Base-by-base conservation (phyloP, 2,113 vertebrate genomes). In the Caranx melampygus region DNA sequence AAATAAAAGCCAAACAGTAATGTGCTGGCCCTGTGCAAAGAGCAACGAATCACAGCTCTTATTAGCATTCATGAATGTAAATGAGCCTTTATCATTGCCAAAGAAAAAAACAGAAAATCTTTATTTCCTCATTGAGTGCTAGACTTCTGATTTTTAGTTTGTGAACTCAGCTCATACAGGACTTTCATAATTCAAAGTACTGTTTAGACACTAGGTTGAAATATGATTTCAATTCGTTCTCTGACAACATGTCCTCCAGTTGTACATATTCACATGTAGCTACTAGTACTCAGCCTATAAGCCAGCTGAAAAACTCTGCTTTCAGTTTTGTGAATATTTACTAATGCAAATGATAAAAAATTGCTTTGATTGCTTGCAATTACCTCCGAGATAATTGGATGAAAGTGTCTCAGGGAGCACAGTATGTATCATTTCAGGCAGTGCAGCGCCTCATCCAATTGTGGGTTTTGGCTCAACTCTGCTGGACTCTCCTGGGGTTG, bases 31-130 rank as follows among this genome's bases (percentile, higher is more conserved):
- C 20, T 77, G 47, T 77, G 79, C 52, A 26, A 49, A 47, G 68
- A 40, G 2, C 55, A 59, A 40, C 64, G 5, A 88, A 60, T 89
- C 58, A 71, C 8, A 42, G 13, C 57, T 44, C 45, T 84, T 79
- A 74, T 83, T 82, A 88, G 78, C 71, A 79, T 89, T 88, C 61
- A 72, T 76, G 51, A 79, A 84, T 79, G 65, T 70, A 78, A 90
- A 91, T 89, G 49, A 81, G 65, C n/a, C 66, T 60, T 81, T 81
- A 63, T 84, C 52, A 61, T 31, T 42, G 54, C 6, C 35, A 63
- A 66, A 58, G 47, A 78, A 72, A 80, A 78, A 42, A n/a, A 75
- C 31, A 26, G 45, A 71, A 63, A n/a, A 58, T 31, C 58, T 64
- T 72, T 15, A 51, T 80, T 72, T 69, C 57, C 33, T 54, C 14